Evolutionary conservation across 2,888 invertebrate species (phyloP).

Genomic region (Amblyteles armatorius): DNA sequence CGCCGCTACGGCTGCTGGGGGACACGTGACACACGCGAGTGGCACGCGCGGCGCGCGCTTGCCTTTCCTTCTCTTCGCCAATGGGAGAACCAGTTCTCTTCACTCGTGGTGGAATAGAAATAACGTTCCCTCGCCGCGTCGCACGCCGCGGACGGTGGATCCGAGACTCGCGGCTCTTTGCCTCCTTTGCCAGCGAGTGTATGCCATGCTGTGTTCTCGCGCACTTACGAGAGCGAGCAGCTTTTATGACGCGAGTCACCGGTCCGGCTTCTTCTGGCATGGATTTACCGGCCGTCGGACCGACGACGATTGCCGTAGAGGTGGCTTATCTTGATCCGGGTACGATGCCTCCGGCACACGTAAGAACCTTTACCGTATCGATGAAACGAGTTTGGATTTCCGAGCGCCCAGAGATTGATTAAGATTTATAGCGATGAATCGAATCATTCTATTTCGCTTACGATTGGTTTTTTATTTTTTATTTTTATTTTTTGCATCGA

Average conservation of each 20-base stretch:
- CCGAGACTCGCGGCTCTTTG: conserved; percentile 29
- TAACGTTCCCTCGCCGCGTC: conserved; percentile 71
- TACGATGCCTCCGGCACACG: conserved; percentile 25
- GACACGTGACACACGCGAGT: conserved; percentile 84
- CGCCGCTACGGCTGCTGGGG: conserved; percentile 58
- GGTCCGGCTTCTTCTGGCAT: background rate
- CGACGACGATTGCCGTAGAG: conserved; percentile 38
- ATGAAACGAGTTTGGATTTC: conserved; percentile 4
- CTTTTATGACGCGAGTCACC: conserved; percentile 29
- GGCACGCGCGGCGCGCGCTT: conserved; percentile 83
- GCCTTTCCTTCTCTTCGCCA: conserved; percentile 73
- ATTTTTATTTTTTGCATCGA: background rate
- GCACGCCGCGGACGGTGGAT: conserved; percentile 5
- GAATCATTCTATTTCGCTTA: conserved; percentile 49
- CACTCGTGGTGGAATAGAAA: conserved; percentile 77
- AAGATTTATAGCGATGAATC: conserved; percentile 8
- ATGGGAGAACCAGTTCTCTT: conserved; percentile 80
- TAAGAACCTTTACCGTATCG: conserved; percentile 54
- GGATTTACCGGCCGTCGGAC: background rate
- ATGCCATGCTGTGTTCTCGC: conserved; percentile 14
- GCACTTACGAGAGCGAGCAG: conserved; percentile 22
- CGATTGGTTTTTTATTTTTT: background rate
- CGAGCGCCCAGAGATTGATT: conserved; percentile 50
- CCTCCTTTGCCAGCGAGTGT: conserved; percentile 31
- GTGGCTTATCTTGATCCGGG: conserved; percentile 50